Percentiles rank a stretch among this genome's conserved stretches.
phyloP scores from a whole-genome alignment of 2,888 invertebrate genomes.

The Phyllotreta cruciferae region DNA sequence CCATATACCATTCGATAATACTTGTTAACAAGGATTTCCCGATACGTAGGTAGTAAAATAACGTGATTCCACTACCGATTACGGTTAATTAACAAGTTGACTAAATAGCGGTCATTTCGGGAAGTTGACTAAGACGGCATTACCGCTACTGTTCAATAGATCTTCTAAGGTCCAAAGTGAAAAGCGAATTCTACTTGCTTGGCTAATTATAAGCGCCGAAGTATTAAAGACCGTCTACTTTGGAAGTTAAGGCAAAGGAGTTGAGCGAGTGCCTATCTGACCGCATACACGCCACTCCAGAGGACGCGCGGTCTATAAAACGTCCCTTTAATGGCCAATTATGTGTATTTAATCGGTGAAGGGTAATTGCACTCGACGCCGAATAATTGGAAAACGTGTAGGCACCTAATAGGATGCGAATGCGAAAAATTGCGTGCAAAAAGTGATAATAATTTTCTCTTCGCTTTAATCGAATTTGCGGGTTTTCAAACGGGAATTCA shows the following conservation, averaged over 20 bases:
- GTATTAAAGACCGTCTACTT: slow-evolving; percentile 56
- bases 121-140: slow-evolving; percentile 56
- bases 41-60: slow-evolving; percentile 5
- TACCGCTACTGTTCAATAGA: slow-evolving; percentile 56
- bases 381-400: not conserved
- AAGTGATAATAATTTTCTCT: too few species aligned
- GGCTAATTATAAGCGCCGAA: slow-evolving; percentile 56
- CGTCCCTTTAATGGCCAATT: slow-evolving; percentile 55
- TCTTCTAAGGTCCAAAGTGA: slow-evolving; percentile 55
- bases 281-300: slow-evolving; percentile 55
- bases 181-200: slow-evolving; percentile 52
- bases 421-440: too few species aligned
- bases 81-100: slow-evolving; percentile 32
- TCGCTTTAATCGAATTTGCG: too few species aligned
- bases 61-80: slow-evolving; percentile 17
- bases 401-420: not conserved
- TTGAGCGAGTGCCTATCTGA: slow-evolving; percentile 51
- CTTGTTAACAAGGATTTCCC: not conserved
- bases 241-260: slow-evolving; percentile 53
- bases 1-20: too few species aligned
- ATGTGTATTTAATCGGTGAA: slow-evolving; percentile 47
- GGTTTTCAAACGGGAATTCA: too few species aligned
- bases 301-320: slow-evolving; percentile 51
- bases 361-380: slow-evolving; percentile 13
- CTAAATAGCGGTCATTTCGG: slow-evolving; percentile 52